phyloP scores from a whole-genome alignment of 2,113 vertebrate species.

The Nymphicus hollandicus region DNA sequence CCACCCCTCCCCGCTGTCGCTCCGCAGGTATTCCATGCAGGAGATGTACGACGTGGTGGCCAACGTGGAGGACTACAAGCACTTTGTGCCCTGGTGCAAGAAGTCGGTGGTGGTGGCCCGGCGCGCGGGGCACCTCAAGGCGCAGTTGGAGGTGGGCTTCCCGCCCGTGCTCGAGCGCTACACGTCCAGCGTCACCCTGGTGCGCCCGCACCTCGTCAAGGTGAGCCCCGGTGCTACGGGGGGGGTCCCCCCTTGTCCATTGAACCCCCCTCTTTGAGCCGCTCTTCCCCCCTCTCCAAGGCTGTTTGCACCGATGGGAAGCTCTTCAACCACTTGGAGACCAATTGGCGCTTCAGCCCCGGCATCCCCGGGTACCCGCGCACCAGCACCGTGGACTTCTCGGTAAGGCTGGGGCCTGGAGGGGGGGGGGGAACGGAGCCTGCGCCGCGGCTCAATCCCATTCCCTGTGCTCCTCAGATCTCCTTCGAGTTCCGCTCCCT shows the following conservation, averaged over 20 bases:
- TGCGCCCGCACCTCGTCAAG: conserved; percentile 93
- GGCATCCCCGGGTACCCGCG: conserved; percentile 92
- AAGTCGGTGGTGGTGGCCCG: conserved; percentile 86
- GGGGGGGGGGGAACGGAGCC: too few relatives aligned
- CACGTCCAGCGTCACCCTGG: conserved; percentile 89
- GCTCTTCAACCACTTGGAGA: conserved; percentile 94
- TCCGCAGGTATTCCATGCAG: conserved; percentile 88
- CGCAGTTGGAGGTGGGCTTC: conserved; percentile 92
- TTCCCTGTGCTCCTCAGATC: conserved; percentile 72
- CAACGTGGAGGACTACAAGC: conserved; percentile 92
- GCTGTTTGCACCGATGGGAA: conserved; percentile 91
- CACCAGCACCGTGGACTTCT: conserved; percentile 95
- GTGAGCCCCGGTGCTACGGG: conserved; percentile 62
- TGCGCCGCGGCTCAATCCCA: neutral
- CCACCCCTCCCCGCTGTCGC: too few relatives aligned
- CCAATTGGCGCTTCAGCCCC: conserved; percentile 92
- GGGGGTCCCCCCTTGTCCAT: too few relatives aligned
- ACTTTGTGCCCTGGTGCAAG: conserved; percentile 95
- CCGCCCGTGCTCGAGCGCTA: conserved; percentile 89
- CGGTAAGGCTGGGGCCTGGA: conserved; percentile 66
- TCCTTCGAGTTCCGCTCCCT: conserved; percentile 95
- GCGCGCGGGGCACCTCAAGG: conserved; percentile 85
- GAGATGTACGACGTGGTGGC: conserved; percentile 94
- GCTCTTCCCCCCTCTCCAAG: conserved; percentile 63
- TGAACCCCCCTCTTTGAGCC: neutral